A percentile compares a stretch with the other conserved stretches of the same genome.
phyloP scores from a whole-genome alignment of 2,797 vertebrate genomes.

The Sebastes trivittatus region DNA sequence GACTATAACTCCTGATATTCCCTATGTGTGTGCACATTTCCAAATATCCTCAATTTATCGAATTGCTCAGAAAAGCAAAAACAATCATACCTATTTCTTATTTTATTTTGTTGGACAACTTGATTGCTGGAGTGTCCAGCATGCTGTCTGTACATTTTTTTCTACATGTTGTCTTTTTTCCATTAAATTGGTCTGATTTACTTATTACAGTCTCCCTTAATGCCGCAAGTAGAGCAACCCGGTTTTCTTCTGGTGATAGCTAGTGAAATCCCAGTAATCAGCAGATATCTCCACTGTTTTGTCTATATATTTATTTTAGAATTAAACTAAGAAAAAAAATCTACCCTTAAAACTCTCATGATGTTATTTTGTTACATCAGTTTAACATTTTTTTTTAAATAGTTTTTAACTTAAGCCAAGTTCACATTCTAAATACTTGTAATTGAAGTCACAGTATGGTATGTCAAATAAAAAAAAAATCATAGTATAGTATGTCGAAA shows the following conservation, averaged over 20 bases:
- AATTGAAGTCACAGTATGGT: too few species aligned
- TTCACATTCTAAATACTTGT: too few species aligned
- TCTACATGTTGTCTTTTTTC: background rate
- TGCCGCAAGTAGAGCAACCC: background rate
- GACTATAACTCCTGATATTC: background rate
- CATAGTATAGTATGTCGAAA: too few species aligned
- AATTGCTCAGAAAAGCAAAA: background rate
- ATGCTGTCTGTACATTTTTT: background rate
- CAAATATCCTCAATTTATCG: background rate
- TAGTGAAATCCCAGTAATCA: background rate
- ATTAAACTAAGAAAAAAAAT: background rate
- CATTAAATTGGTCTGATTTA: conserved; percentile 16
- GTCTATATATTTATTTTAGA: conserved; percentile 21
- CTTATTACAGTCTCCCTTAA: background rate
- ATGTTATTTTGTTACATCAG: background rate
- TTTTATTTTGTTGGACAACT: background rate
- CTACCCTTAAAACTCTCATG: background rate
- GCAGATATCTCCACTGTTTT: background rate
- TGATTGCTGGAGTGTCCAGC: background rate
- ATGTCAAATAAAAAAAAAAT: too few species aligned
- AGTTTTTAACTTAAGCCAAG: too few species aligned
- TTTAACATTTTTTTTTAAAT: background rate
- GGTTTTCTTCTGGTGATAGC: background rate
- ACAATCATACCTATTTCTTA: background rate
- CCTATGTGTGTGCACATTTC: background rate